Evolutionary conservation across 2,113 vertebrate genomes (phyloP).

Genomic region (Thinocorus orbignyianus): DNA sequence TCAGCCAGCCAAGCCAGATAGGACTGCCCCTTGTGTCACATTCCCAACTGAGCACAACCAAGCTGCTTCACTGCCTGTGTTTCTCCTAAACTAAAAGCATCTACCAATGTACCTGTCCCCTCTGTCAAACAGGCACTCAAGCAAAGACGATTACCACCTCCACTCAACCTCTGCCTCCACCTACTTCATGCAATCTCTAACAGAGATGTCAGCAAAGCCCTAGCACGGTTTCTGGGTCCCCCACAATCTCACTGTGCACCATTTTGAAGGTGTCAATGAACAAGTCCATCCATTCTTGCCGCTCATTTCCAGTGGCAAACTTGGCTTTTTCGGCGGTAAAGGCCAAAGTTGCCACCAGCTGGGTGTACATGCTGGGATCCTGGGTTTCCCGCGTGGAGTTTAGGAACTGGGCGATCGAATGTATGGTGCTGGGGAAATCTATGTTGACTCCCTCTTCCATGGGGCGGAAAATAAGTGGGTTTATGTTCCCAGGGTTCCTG

Average conservation of each 20-base stretch:
- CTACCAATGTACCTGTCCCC: background rate
- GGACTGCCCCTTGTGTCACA: background rate
- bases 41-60: fast-evolving
- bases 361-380: slow-evolving; percentile 81
- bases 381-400: slow-evolving; percentile 83
- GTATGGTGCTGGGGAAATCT: slow-evolving; percentile 88
- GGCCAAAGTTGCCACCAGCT: slow-evolving; percentile 93
- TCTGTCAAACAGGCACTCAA: background rate
- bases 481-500: slow-evolving; percentile 76
- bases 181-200: background rate
- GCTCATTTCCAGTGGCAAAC: slow-evolving; percentile 87
- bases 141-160: background rate
- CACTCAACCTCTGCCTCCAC: background rate
- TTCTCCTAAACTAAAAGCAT: slow-evolving; percentile 8
- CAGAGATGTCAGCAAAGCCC: slow-evolving; percentile 81
- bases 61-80: background rate
- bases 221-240: slow-evolving; percentile 84
- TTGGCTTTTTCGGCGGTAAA: slow-evolving; percentile 98
- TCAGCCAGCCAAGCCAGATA: background rate
- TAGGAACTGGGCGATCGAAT: slow-evolving; percentile 87
- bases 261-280: slow-evolving; percentile 97
- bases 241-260: slow-evolving; percentile 93
- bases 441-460: slow-evolving; percentile 86
- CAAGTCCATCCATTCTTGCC: slow-evolving; percentile 92
- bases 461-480: slow-evolving; percentile 83